These are phyloP conservation scores for Pleuronectes platessa DNA, from an alignment of 2,113 vertebrate species.

Conservation along the genomic window DNA sequence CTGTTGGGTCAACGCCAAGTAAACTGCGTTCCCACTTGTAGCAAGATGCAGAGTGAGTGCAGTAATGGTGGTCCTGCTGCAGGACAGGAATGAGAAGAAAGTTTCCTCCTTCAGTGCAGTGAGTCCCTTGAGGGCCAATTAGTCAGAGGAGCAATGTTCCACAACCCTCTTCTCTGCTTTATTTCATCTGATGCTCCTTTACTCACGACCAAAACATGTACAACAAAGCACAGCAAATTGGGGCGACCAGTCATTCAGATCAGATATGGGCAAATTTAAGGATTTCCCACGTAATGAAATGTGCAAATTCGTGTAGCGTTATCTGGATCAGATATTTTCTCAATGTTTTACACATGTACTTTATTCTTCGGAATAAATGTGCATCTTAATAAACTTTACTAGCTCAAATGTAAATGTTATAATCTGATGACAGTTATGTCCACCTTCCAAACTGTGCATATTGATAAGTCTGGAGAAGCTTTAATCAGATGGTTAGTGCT, in stretches of 20 bases:
- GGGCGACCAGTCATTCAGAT: constrained; percentile 8
- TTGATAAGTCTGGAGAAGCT: constrained; percentile 40
- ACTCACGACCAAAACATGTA: constrained; percentile 32
- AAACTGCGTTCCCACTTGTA: constrained; percentile 3
- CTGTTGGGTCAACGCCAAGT: constrained; percentile 22
- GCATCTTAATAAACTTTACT: background rate
- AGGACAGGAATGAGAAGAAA: constrained; percentile 44
- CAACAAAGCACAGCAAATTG: constrained; percentile 47
- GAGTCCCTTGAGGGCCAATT: constrained; percentile 87
- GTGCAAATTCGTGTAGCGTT: background rate
- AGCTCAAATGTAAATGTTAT: background rate
- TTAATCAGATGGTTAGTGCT: constrained; percentile 59
- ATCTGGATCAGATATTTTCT: background rate
- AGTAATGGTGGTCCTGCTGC: constrained; percentile 31
- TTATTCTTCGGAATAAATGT: too few species aligned
- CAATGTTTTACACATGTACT: too few species aligned
- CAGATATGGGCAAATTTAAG: constrained; percentile 1
- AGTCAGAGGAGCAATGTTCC: constrained; percentile 76
- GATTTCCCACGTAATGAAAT: background rate
- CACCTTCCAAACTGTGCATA: constrained; percentile 2
- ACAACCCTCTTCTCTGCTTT: constrained; percentile 63
- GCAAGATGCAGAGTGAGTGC: constrained; percentile 10
- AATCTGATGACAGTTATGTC: background rate
- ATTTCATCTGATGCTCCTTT: constrained; percentile 55
- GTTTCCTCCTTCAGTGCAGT: constrained; percentile 54